These are phyloP conservation scores for Melanaphis sacchari DNA, from an alignment of 1,140 invertebrate species.

Conservation along the genomic window DNA sequence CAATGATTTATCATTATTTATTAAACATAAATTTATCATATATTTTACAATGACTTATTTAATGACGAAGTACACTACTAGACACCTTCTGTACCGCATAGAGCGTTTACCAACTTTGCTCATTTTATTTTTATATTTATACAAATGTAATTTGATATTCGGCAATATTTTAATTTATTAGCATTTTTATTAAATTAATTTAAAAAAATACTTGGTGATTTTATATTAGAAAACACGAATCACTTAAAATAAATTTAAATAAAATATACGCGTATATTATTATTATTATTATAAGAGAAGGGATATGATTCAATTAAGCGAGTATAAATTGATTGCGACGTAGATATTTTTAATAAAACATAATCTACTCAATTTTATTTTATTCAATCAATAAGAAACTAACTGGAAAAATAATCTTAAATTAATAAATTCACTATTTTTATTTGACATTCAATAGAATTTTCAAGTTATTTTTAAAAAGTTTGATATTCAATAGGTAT, in stretches of 20 bases:
- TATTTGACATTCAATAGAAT: not conserved
- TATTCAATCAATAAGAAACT: not conserved
- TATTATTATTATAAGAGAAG: not conserved
- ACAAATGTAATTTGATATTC: not conserved
- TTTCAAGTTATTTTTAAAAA: not conserved
- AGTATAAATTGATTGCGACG: slow-evolving; percentile 4
- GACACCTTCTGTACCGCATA: too few relatives aligned
- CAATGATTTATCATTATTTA: not conserved
- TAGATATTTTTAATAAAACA: slow-evolving; percentile 11
- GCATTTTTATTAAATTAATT: not conserved
- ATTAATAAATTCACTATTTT: slow-evolving; percentile 22
- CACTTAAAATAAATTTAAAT: slow-evolving; percentile 36
- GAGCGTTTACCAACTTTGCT: not conserved
- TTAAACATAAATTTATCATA: not conserved
- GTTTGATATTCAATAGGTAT: not conserved
- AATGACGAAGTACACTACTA: not conserved
- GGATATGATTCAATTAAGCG: not conserved
- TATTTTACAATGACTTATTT: not conserved
- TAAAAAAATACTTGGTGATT: not conserved
- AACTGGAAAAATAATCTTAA: not conserved
- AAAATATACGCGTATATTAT: slow-evolving; percentile 17
- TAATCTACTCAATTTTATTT: not conserved
- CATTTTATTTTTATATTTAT: not conserved
- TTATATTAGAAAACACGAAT: not conserved
- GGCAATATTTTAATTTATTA: not conserved